Evolutionary conservation across 2,888 invertebrate genomes (phyloP).

Genomic region (Morpho achilles): DNA sequence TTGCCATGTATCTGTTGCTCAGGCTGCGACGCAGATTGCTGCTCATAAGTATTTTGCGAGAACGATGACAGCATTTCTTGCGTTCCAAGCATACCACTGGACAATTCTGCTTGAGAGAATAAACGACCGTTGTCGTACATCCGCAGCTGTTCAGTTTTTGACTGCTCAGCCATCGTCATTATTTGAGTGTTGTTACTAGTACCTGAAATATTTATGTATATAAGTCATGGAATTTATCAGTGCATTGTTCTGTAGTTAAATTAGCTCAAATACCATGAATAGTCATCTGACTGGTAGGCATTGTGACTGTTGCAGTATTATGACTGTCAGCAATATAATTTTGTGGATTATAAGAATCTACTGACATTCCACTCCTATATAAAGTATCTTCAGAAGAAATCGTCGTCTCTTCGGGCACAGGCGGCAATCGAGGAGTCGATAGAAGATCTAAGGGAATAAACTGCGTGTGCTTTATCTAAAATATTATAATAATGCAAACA

Average conservation of each 20-base stretch:
- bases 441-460: constrained; percentile 49
- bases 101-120: constrained; percentile 58
- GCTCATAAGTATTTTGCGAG: constrained; percentile 49
- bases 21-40: constrained; percentile 36
- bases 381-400: constrained; percentile 71
- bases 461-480: too few species aligned
- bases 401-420: constrained; percentile 80
- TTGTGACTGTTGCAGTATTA: constrained; percentile 46
- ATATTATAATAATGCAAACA: too few species aligned
- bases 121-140: constrained; percentile 59
- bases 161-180: constrained; percentile 56
- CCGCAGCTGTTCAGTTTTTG: constrained; percentile 64
- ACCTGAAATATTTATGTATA: constrained; percentile 40
- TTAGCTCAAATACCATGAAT: constrained; percentile 52
- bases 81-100: constrained; percentile 53
- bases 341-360: constrained; percentile 56
- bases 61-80: constrained; percentile 57
- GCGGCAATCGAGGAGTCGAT: constrained; percentile 72
- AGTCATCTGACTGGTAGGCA: constrained; percentile 70
- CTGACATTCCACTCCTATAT: constrained; percentile 66
- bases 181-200: constrained; percentile 66
- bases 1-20: constrained; percentile 43
- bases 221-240: not conserved
- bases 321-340: constrained; percentile 49
- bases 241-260: constrained; percentile 4